A percentile compares a stretch with the other conserved stretches of the same genome.
phyloP scores from a whole-genome alignment of 2,113 vertebrate genomes.

The Corythornis cristatus region DNA sequence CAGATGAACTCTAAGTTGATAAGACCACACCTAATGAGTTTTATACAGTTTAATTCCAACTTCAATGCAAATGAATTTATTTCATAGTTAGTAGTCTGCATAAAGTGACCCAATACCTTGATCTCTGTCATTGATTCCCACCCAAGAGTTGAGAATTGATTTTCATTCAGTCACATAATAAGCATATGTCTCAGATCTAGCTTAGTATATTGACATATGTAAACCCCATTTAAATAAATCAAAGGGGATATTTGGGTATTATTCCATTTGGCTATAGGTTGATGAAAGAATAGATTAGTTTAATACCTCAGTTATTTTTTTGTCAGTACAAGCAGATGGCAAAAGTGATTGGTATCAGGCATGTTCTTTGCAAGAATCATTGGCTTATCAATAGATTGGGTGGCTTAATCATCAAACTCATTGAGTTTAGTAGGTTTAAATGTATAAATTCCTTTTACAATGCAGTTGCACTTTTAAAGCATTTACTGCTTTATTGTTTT shows the following conservation, averaged over 20 bases:
- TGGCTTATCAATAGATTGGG: background rate
- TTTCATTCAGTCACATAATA: slow-evolving; percentile 74
- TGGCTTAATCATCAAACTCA: background rate
- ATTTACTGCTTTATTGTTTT: background rate
- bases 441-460: background rate
- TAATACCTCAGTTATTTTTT: slow-evolving; percentile 7
- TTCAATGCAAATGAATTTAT: slow-evolving; percentile 43
- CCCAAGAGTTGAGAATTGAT: slow-evolving; percentile 78
- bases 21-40: background rate
- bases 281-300: background rate
- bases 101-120: slow-evolving; percentile 58
- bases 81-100: slow-evolving; percentile 36
- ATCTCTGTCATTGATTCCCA: slow-evolving; percentile 76
- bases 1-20: background rate
- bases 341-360: background rate
- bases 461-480: background rate
- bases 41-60: background rate
- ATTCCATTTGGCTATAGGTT: background rate
- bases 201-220: background rate
- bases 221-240: slow-evolving; percentile 40
- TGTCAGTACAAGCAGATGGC: background rate
- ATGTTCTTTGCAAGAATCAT: background rate
- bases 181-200: background rate
- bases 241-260: background rate
- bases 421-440: background rate